Evolutionary conservation across 2,888 invertebrate genomes (phyloP), one percentile per base, ranked within the genome.

Genomic region (Patella pellucida): DNA sequence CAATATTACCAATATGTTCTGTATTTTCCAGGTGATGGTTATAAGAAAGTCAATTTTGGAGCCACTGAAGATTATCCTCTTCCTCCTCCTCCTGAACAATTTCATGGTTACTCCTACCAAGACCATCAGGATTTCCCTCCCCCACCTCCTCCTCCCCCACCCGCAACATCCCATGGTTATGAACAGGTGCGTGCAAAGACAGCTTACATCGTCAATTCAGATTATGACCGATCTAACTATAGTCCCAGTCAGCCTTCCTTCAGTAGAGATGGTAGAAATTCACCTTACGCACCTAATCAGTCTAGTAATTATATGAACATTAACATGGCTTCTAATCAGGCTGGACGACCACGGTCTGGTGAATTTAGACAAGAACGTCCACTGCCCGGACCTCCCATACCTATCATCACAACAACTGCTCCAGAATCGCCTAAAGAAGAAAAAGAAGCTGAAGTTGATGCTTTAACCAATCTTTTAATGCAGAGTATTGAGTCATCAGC

Each of bases 401-500:
- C 79, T 75, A 75, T 69, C 3, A 73, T 75, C 50, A 81, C 81
- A 54, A 69, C 72, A 54, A 41, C 73, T 15, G 68, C 75, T 5
- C 74, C 78, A 14, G 68, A 75, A 15, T 68, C 73, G 1, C 74
- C 72, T n/a, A 72, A 62, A 56, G 74, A 51, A 9, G 78, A 78
- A 15, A 95, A 95, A 88, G 96, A 95, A 91, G 94, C 94, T 81
- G 96, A 96, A 92, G 97, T 97, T 16, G 97, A 97, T 91, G 95
- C 95, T 73, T 92, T 98, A 71, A 97, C 97, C 31, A 94, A 96
- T 92, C 93, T 97, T 75, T 93, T 97, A 74, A 96, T 97, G 7
- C 95, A 96, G 90, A 96, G 96, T 70, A 96, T 98, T 85, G 87
- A 89, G 71, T 88, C 88, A 11, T 82, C 88, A 0, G 85, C 85